phyloP scores from a whole-genome alignment of 2,797 vertebrate species.

The Anguilla megastoma region DNA sequence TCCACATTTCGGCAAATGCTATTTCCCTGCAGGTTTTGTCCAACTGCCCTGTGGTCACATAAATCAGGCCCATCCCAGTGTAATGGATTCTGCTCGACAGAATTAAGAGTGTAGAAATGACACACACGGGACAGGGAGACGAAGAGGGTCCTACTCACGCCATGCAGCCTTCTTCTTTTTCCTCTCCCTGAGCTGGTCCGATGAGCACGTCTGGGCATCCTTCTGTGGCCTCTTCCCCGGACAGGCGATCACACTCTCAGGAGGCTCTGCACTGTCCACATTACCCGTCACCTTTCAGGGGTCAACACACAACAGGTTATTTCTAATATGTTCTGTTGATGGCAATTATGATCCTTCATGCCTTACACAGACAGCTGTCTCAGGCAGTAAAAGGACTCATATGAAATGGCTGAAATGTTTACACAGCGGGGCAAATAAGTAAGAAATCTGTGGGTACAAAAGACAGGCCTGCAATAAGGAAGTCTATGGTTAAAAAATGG shows the following conservation, averaged over 20 bases:
- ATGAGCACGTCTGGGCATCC: constrained; percentile 41
- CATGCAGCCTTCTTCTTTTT: constrained; percentile 69
- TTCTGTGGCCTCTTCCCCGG: constrained; percentile 56
- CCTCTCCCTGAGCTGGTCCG: constrained; percentile 60
- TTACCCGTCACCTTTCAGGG: constrained; percentile 78
- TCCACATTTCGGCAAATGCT: not conserved
- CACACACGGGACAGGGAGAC: not conserved
- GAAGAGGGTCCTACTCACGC: constrained; percentile 61
- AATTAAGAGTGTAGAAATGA: constrained; percentile 32
- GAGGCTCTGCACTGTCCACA: constrained; percentile 53
- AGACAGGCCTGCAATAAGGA: not conserved
- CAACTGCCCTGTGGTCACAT: not conserved
- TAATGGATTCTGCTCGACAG: constrained; percentile 40
- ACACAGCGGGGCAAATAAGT: not conserved
- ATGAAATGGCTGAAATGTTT: not conserved
- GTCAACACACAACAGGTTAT: constrained; percentile 10
- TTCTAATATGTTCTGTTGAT: not conserved
- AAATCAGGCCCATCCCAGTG: not conserved
- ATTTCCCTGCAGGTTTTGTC: not conserved
- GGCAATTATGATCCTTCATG: not conserved
- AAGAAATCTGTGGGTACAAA: not conserved
- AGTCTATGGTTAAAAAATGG: not conserved
- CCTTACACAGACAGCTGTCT: not conserved
- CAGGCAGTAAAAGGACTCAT: not conserved
- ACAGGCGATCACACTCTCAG: constrained; percentile 45